Base-by-base conservation (phyloP, 2,113 vertebrate genomes). In the Symphodus melops region DNA sequence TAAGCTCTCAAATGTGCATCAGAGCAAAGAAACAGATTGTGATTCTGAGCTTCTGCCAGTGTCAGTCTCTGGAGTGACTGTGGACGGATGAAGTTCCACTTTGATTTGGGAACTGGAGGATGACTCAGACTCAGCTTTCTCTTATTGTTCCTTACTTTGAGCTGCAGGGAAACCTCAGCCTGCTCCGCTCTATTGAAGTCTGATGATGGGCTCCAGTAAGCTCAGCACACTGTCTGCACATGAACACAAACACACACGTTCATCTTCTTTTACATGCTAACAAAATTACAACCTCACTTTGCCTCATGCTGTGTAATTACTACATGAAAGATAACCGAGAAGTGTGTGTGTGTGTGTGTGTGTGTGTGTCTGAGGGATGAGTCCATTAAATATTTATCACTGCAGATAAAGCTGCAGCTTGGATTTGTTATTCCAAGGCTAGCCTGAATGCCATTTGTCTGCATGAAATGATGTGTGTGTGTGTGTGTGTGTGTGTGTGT, bases 341-440 rank as follows among this genome's bases (percentile, higher is more conserved):
- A 52, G 4, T 49, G 51, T 63, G 52, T 56, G 36, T 46, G 11
- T 21, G 57, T 56, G n/a, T 49, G 14, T 76, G 55, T 78, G 39
- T 37, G 20, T 78, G 23, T 75, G 16, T 48, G 16, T 48, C 14
- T 48, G 46, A 8, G 14, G 14, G 46, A 53, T 10, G 59, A n/a
- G 39, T 76, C 54, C 66, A 88, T 93, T 78, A 89, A 91, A 91
- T 88, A 92, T 93, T 89, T 86, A 94, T 87, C 77, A 81, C 81
- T 84, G 83, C 83, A 87, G 84, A 89, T 82, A 75, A 76, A 88
- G 78, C 79, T 58, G 71, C 65, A 82, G 77, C 68, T 71, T 75
- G 64, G 58, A 66, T 79, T 77, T 87, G 75, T 81, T 75, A 78
- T 73, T 79, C 73, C 76, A 19, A n/a, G 51, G 60, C 56, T 69